A percentile compares a stretch with the other conserved stretches of the same genome.
phyloP scores from a whole-genome alignment of 2,113 vertebrate genomes.

The Lophura nycthemera region DNA sequence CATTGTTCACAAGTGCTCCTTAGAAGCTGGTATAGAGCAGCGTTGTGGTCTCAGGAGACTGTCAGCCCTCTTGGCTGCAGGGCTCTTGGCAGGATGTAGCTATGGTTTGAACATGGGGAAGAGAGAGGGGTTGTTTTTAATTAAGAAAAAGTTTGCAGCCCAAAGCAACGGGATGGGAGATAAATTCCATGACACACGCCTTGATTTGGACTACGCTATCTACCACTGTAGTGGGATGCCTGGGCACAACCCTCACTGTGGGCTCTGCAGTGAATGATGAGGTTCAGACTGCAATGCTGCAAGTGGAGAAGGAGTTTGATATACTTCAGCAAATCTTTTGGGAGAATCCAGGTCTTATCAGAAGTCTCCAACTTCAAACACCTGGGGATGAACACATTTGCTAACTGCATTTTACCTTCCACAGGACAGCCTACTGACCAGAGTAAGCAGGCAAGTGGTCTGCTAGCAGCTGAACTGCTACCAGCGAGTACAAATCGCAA shows the following conservation, averaged over 20 bases:
- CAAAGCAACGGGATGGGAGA: constrained; percentile 77
- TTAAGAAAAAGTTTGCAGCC: constrained; percentile 70
- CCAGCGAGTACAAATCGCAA: neutral
- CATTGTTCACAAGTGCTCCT: constrained; percentile 76
- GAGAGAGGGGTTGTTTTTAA: constrained; percentile 79
- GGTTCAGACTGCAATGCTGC: neutral
- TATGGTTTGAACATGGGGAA: constrained; percentile 79
- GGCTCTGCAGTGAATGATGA: neutral
- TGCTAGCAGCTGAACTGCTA: constrained; percentile 27
- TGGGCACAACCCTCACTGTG: constrained; percentile 50
- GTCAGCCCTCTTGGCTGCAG: constrained; percentile 78
- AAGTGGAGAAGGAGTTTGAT: neutral
- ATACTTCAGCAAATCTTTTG: neutral
- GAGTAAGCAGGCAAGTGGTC: neutral
- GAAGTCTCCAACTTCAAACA: neutral
- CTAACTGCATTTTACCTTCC: neutral
- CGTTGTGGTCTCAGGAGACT: constrained; percentile 79
- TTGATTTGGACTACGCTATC: constrained; percentile 24
- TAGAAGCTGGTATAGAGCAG: constrained; percentile 79
- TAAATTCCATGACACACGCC: constrained; percentile 70
- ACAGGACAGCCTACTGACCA: neutral
- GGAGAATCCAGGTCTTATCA: neutral
- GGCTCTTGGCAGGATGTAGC: constrained; percentile 78
- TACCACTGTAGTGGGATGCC: constrained; percentile 11
- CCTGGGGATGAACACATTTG: neutral